A percentile compares a stretch with the other conserved stretches of the same genome.
Conservation (phyloP, 2,888 invertebrate genomes). For the Anagyrus pseudococci region DNA sequence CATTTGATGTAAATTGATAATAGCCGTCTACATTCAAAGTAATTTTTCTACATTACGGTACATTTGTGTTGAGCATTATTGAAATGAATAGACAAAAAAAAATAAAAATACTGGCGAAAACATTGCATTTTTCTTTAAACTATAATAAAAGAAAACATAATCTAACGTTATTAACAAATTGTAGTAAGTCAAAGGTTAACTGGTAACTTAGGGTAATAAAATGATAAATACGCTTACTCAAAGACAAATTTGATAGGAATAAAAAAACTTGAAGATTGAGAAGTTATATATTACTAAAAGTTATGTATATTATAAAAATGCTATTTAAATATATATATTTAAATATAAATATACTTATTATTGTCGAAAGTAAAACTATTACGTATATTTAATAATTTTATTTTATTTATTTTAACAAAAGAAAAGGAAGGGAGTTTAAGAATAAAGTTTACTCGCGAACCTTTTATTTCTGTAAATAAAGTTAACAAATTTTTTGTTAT, state of each 20-base stretch:
- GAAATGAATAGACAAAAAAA: constrained; percentile 15
- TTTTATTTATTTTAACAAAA: constrained; percentile 19
- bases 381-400: constrained; percentile 15
- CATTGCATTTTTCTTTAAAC: not conserved
- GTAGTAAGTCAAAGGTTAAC: constrained; percentile 2
- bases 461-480: constrained; percentile 7
- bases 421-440: constrained; percentile 18
- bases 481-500: constrained; percentile 20
- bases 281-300: constrained; percentile 7
- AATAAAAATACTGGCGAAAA: not conserved
- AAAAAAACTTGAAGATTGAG: constrained; percentile 24
- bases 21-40: too few species aligned
- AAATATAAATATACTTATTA: constrained; percentile 28
- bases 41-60: constrained; percentile 32
- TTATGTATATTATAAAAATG: constrained; percentile 14
- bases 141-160: not conserved
- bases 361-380: constrained; percentile 27
- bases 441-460: constrained; percentile 27
- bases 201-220: constrained; percentile 46
- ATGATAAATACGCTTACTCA: constrained; percentile 53
- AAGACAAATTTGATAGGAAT: constrained; percentile 35
- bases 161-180: not conserved
- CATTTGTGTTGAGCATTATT: too few species aligned
- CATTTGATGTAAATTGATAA: constrained; percentile 33
- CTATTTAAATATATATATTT: constrained; percentile 25